Evolutionary conservation across 1,140 invertebrate genomes (phyloP).

Genomic region (Ceratitis capitata): DNA sequence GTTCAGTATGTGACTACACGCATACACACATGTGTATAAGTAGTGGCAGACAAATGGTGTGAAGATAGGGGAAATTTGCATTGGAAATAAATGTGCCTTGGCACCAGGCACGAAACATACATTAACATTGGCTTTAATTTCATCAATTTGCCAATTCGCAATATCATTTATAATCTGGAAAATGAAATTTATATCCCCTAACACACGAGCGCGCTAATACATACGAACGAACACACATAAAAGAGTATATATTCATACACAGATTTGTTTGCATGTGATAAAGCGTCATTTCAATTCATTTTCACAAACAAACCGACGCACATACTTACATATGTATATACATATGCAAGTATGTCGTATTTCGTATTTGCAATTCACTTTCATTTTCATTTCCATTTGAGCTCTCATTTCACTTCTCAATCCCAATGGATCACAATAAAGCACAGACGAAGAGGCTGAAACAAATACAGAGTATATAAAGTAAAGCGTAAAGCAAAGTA

Average conservation of each 20-base stretch:
- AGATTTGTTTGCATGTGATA: neutral
- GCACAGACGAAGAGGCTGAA: too few species aligned
- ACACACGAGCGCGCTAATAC: neutral
- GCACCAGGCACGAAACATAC: neutral
- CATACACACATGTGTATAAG: neutral
- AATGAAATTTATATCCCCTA: conserved; percentile 29
- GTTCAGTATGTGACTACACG: neutral
- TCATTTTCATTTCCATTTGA: conserved; percentile 10
- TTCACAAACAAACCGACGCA: neutral
- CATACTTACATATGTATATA: neutral
- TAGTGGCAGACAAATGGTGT: neutral
- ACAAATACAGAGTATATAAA: too few species aligned
- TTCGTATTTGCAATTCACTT: conserved; percentile 24
- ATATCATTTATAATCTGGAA: conserved; percentile 23
- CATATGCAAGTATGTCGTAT: neutral
- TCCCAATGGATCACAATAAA: conserved; percentile 25
- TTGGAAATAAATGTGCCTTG: neutral
- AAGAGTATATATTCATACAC: neutral
- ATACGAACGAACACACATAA: neutral
- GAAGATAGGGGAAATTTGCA: neutral
- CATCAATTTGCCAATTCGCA: conserved; percentile 35
- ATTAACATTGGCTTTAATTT: conserved; percentile 27
- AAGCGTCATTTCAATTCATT: neutral
- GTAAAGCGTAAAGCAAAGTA: neutral
- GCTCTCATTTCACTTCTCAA: neutral